These are phyloP conservation scores for Temnothorax longispinosus DNA, from an alignment of 1,140 invertebrate species.

Conservation along the genomic window DNA sequence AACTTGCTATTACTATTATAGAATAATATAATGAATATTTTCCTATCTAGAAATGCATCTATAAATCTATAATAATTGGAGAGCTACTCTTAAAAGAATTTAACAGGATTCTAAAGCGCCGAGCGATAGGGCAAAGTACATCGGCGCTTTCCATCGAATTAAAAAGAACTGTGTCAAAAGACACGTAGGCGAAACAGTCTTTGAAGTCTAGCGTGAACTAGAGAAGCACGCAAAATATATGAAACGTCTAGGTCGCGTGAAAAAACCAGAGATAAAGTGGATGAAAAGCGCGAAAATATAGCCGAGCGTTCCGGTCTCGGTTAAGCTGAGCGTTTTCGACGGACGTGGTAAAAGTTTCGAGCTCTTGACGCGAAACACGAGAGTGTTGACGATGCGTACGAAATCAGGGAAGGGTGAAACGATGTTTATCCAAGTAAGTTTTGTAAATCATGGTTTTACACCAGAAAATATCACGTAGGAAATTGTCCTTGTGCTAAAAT, in stretches of 20 bases:
- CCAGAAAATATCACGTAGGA: not conserved
- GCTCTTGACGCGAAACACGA: constrained; percentile 12
- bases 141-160: constrained; percentile 74
- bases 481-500: not conserved
- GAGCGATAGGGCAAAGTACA: constrained; percentile 58
- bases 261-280: constrained; percentile 36
- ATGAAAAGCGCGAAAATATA: constrained; percentile 52
- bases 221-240: not conserved
- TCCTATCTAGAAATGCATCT: not conserved
- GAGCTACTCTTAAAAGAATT: not conserved
- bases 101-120: constrained; percentile 8
- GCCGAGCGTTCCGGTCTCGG: not conserved
- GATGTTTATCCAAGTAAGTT: constrained; percentile 33
- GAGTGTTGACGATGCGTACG: constrained; percentile 8
- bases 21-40: not conserved
- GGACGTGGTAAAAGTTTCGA: constrained; percentile 45
- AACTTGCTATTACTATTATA: too few relatives aligned
- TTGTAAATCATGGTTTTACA: constrained; percentile 11
- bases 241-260: constrained; percentile 22
- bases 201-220: constrained; percentile 26
- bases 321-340: constrained; percentile 36
- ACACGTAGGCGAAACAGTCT: not conserved
- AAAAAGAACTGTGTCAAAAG: constrained; percentile 69
- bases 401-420: constrained; percentile 27
- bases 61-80: not conserved